A percentile compares a stretch with the other conserved stretches of the same genome.
phyloP scores from a whole-genome alignment of 2,113 vertebrate species.

The Thunnus thynnus region DNA sequence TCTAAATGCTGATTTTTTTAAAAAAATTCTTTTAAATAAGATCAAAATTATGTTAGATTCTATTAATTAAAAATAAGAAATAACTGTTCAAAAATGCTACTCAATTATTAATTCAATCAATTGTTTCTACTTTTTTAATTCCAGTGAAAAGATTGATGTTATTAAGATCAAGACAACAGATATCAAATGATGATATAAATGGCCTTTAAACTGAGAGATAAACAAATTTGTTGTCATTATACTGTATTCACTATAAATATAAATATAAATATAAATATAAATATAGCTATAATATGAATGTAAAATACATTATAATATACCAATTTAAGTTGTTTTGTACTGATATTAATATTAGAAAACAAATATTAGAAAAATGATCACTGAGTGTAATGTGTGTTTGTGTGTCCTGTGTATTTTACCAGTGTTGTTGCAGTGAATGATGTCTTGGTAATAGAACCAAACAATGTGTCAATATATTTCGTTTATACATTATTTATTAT shows the following conservation, averaged over 20 bases:
- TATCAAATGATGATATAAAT: not conserved
- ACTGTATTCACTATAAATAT: too few species aligned
- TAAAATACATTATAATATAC: not conserved
- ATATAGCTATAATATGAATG: not conserved
- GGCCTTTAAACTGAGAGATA: not conserved
- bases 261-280: not conserved
- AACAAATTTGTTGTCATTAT: not conserved
- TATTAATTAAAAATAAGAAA: not conserved
- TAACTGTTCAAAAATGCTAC: not conserved
- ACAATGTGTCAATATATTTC: not conserved
- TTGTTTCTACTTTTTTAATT: not conserved
- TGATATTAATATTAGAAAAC: not conserved
- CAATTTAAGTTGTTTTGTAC: not conserved
- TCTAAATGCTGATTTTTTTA: not conserved
- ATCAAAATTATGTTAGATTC: too few species aligned
- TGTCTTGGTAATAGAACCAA: not conserved
- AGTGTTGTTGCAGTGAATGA: not conserved
- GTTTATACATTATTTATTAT: not conserved
- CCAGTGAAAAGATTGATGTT: too few species aligned
- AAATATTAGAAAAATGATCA: not conserved
- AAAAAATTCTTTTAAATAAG: not conserved
- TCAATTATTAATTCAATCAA: not conserved
- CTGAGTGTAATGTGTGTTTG: conserved; percentile 19
- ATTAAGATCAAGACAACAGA: not conserved
- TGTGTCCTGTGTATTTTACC: conserved; percentile 14